These are phyloP conservation scores for Odontophorus gujanensis DNA, from an alignment of 2,113 vertebrate genomes.

Conservation along the genomic window DNA sequence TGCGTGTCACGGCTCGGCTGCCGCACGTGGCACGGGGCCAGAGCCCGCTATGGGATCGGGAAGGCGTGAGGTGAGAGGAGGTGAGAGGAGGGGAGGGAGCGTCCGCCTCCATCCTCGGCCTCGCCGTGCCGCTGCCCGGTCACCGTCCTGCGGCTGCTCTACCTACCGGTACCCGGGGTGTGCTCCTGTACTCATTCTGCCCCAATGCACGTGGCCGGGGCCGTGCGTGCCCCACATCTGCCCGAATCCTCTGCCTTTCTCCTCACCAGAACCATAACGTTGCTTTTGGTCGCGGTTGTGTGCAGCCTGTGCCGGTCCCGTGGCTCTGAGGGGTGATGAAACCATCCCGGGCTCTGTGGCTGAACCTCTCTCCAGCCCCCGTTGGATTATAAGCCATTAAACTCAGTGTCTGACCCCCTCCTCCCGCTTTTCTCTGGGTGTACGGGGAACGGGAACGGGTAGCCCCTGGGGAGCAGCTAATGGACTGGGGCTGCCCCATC, in stretches of 20 bases:
- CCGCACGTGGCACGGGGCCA: background rate
- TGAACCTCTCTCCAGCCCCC: background rate
- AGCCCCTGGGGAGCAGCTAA: background rate
- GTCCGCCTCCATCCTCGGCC: background rate
- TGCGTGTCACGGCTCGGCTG: background rate
- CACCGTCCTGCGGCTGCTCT: background rate
- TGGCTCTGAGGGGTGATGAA: background rate
- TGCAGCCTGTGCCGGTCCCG: background rate
- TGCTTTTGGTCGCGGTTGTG: background rate
- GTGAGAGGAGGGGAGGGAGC: background rate
- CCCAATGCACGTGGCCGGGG: accelerated
- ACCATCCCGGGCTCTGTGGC: background rate
- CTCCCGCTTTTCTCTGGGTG: background rate
- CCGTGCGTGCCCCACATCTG: accelerated
- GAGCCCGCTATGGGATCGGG: background rate
- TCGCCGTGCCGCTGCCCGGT: background rate
- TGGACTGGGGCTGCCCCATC: background rate
- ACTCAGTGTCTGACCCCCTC: background rate
- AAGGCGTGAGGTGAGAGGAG: background rate
- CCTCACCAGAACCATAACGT: background rate
- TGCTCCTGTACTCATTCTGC: background rate
- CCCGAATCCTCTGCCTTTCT: background rate
- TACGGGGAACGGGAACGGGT: background rate
- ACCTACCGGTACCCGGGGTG: background rate
- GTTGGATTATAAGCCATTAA: conserved; percentile 41